A percentile compares a stretch with the other conserved stretches of the same genome.
These are phyloP conservation scores for Drosophila guanche DNA, from an alignment of 1,140 invertebrate genomes.

Conservation along the genomic window DNA sequence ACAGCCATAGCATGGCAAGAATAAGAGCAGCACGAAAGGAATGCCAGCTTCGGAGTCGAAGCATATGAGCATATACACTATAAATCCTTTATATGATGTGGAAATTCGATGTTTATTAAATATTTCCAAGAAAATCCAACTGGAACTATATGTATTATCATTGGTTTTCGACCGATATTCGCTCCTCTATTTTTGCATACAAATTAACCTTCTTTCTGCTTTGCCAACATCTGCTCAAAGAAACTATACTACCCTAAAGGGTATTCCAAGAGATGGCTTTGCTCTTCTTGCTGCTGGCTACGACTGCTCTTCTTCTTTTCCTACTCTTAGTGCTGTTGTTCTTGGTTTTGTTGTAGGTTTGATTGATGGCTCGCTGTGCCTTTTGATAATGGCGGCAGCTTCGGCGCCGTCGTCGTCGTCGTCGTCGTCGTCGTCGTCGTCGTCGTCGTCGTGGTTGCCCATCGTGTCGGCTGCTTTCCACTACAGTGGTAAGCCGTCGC, in stretches of 20 bases:
- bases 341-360: conserved; percentile 63
- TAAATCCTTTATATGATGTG: no score
- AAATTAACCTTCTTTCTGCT: no score
- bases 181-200: no score
- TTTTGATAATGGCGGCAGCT: conserved; percentile 71
- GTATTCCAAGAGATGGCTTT: conserved; percentile 27
- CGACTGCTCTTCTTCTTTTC: conserved; percentile 16
- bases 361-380: conserved; percentile 75
- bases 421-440: conserved; percentile 8
- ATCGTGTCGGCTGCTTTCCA: conserved; percentile 4
- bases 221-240: no score
- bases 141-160: no score
- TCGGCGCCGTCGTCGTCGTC: conserved; percentile 26
- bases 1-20: conserved; percentile 15
- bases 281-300: conserved; percentile 55
- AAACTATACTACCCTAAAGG: no score
- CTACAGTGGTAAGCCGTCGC: conserved; percentile 66
- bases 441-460: conserved; percentile 2
- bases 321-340: conserved; percentile 24
- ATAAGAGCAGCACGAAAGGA: no score
- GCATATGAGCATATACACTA: neutral
- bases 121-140: no score
- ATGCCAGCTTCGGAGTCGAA: conserved; percentile 1
- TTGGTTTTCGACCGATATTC: no score
- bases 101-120: no score